Evolutionary conservation across 1,140 invertebrate genomes (phyloP).

Genomic region (Calliopsis andreniformis): DNA sequence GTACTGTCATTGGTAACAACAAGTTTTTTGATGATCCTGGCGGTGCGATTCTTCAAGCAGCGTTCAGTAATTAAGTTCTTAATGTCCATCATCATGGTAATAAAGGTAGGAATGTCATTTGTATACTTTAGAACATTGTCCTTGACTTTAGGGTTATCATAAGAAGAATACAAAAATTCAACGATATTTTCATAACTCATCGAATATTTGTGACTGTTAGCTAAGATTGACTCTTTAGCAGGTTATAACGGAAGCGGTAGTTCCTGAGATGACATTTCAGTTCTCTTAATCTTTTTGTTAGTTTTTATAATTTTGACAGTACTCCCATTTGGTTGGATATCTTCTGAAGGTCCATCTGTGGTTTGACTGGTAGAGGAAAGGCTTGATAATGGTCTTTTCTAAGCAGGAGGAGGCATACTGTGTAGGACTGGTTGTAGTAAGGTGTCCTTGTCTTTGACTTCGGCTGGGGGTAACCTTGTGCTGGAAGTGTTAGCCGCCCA

Average conservation of each 20-base stretch:
- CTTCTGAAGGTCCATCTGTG: no score
- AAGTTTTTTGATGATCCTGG: background rate
- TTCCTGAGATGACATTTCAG: background rate
- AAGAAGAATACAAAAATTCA: background rate
- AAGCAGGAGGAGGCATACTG: no score
- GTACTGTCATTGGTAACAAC: background rate
- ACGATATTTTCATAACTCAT: background rate
- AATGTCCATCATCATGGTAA: background rate
- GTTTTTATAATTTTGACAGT: background rate
- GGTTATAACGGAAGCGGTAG: background rate
- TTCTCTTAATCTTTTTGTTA: background rate
- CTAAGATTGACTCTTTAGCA: background rate
- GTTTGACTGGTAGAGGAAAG: no score
- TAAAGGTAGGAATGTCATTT: background rate
- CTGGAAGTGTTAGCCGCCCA: no score
- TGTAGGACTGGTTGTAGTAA: no score
- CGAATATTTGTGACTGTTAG: background rate
- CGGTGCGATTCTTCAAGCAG: background rate
- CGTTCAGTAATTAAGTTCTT: background rate
- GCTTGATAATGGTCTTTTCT: no score
- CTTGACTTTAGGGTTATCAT: constrained; percentile 2
- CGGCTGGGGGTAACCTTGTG: no score
- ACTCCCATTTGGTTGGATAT: no score
- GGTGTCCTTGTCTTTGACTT: no score
- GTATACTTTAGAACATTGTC: background rate